Evolutionary conservation across 2,113 vertebrate genomes (phyloP).

Genomic region (Psettodes erumei): DNA sequence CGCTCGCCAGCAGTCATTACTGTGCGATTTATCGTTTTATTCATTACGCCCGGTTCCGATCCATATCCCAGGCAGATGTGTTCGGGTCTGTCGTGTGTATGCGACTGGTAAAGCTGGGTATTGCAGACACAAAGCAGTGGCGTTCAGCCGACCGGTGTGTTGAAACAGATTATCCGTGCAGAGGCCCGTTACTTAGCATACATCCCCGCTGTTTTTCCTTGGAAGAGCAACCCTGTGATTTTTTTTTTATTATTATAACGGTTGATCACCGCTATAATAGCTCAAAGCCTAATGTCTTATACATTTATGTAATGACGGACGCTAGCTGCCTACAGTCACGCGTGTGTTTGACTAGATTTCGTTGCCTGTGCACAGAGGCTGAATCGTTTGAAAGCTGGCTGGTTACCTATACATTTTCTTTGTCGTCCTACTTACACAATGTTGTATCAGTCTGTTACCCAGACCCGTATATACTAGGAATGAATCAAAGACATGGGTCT

Average conservation of each 20-base stretch:
- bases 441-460: background rate
- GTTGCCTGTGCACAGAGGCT: background rate
- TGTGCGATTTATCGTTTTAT: slow-evolving; percentile 36
- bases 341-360: slow-evolving; percentile 8
- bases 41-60: background rate
- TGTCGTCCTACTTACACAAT: background rate
- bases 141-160: slow-evolving; percentile 31
- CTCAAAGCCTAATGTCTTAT: background rate
- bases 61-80: slow-evolving; percentile 8
- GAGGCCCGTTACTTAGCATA: slow-evolving; percentile 56
- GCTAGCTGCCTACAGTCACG: background rate
- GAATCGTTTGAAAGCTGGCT: background rate
- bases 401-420: background rate
- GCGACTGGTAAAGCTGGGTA: background rate
- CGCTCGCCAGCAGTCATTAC: slow-evolving; percentile 47
- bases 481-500: background rate
- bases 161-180: slow-evolving; percentile 37
- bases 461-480: background rate
- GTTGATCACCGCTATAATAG: background rate
- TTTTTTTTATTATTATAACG: background rate
- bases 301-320: background rate
- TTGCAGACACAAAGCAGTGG: slow-evolving; percentile 45
- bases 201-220: slow-evolving; percentile 14
- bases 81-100: background rate
- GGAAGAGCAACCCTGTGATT: background rate